Conservation (phyloP, 2,797 vertebrate species). For the Platyrinchus mystaceus region DNA sequence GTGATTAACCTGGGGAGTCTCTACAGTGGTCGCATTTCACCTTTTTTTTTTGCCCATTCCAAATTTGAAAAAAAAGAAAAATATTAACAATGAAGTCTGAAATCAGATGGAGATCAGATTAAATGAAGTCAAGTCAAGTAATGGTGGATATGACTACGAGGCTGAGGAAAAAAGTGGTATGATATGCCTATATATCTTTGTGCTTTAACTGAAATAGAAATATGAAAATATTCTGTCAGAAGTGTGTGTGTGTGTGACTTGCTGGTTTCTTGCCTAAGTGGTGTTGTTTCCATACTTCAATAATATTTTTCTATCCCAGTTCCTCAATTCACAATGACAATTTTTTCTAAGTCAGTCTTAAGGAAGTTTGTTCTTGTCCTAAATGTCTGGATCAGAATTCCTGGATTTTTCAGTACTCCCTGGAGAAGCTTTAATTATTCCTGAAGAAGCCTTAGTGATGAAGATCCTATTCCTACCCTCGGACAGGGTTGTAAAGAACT, state of each 20-base stretch:
- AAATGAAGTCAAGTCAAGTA: not conserved
- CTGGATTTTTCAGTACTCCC: too few species aligned
- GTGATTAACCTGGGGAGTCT: not conserved
- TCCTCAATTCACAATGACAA: not conserved
- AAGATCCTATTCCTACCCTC: not conserved
- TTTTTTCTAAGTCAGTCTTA: not conserved
- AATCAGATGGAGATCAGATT: not conserved
- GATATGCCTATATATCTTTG: not conserved
- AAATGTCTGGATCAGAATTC: not conserved
- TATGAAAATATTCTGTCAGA: not conserved
- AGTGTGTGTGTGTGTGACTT: not conserved
- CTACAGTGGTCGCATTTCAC: rapidly evolving
- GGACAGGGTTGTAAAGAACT: not conserved
- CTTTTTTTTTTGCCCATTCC: not conserved
- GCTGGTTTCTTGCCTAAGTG: not conserved
- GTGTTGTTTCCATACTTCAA: not conserved
- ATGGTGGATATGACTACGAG: not conserved
- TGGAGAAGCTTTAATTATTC: not conserved
- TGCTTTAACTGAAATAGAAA: not conserved
- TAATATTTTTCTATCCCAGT: not conserved
- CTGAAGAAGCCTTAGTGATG: not conserved
- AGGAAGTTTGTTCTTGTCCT: not conserved
- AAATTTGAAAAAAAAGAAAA: not conserved
- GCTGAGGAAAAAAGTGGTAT: not conserved
- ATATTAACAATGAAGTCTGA: not conserved